Base-by-base conservation (phyloP, 2,888 invertebrate species). In the Amiota communis region DNA sequence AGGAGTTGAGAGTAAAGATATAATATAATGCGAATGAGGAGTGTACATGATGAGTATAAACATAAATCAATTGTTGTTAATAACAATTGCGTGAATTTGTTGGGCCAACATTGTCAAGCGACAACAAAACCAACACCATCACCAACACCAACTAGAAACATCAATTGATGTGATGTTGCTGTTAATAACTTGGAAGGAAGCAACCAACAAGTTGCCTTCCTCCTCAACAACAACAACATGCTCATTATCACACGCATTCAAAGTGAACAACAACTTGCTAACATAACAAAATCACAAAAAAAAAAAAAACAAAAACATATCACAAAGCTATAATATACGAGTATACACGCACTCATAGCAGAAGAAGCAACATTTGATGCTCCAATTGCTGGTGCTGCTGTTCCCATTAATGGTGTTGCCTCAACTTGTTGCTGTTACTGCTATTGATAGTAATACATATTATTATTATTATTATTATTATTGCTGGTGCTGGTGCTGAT, bases 211-310 rank as follows among this genome's bases (percentile, higher is more conserved):
- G 59, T 76, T 6, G 6, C 36, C 36, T 36, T 36, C 36, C 77
- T 78, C 75, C 75, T 80, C 83, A 81, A 79, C n/a, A n/a, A n/a
- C n/a, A n/a, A n/a, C n/a, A n/a, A n/a, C 81, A 82, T 77, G 79
- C 78, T 79, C 76, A 79, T 80, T 80, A 80, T 80, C 80, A 80
- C 80, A 80, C 80, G 80, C 80, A 79, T 80, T 80, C 76, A 80
- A 76, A 77, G 72, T 49, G 67, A 59, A 59, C 59, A 59, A 59
- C 59, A 59, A 59, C 59, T 15, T 20, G 59, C 20, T 8, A 59
- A 59, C 59, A 20, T 36, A 36, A 36, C 36, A 36, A 36, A 36
- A 36, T 36, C 36, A 6, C n/a, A n/a, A n/a, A n/a, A n/a, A n/a
- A n/a, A n/a, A n/a, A n/a, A n/a, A n/a, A n/a, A n/a, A n/a, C n/a